These are phyloP conservation scores for Corticium candelabrum DNA, from an alignment of 37 sponge, comb jelly and placozoan genomes.

Conservation along the genomic window DNA sequence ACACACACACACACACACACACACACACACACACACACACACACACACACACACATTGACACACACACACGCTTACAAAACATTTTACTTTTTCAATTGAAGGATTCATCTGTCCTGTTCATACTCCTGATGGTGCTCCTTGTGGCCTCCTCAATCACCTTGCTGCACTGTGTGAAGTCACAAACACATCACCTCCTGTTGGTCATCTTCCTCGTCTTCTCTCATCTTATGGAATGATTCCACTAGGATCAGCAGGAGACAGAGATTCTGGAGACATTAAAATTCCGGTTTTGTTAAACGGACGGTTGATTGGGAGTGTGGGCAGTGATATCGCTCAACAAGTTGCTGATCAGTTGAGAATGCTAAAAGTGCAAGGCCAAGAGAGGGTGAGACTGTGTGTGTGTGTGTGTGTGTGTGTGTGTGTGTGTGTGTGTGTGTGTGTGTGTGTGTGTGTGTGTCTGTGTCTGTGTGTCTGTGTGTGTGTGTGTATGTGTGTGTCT, in stretches of 20 bases:
- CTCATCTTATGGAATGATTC: slow-evolving; percentile 49
- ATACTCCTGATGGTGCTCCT: slow-evolving; percentile 98
- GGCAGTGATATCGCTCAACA: slow-evolving; percentile 2
- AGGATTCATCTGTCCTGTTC: slow-evolving; percentile 96
- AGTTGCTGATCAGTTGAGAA: slow-evolving; percentile 50
- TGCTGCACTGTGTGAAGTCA: slow-evolving; percentile 55
- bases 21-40: slow-evolving; percentile 9
- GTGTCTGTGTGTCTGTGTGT: too few relatives aligned
- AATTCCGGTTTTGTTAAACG: slow-evolving; percentile 65
- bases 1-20: background rate
- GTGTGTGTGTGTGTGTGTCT: too few relatives aligned
- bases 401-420: background rate
- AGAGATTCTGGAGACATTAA: background rate
- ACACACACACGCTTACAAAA: too few relatives aligned
- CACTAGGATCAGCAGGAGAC: background rate
- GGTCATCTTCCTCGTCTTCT: slow-evolving; percentile 35
- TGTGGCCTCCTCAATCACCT: slow-evolving; percentile 96
- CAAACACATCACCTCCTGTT: background rate
- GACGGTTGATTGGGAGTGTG: slow-evolving; percentile 68
- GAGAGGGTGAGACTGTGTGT: slow-evolving; percentile 17
- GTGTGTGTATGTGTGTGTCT: too few relatives aligned
- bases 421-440: background rate
- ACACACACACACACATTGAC: background rate
- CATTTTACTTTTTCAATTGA: background rate
- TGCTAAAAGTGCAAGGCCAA: slow-evolving; percentile 52